A percentile compares a stretch with the other conserved stretches of the same genome.
phyloP scores from a whole-genome alignment of 2,113 vertebrate genomes.

The Brachypteracias leptosomus region DNA sequence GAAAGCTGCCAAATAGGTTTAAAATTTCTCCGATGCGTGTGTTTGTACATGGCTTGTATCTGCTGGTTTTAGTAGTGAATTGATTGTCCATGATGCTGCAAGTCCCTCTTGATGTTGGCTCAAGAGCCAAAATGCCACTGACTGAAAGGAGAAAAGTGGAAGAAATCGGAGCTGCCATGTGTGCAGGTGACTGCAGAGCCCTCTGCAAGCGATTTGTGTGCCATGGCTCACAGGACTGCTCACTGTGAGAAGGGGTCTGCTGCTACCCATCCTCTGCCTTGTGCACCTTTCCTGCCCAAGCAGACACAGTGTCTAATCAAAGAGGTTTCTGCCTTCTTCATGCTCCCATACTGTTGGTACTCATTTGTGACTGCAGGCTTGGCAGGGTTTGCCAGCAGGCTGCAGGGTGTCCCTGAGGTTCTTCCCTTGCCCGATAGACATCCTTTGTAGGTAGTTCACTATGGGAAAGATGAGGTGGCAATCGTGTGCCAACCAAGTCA shows the following conservation, averaged over 20 bases:
- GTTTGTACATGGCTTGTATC: neutral
- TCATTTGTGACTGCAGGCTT: neutral
- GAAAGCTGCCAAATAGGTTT: neutral
- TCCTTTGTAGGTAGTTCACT: neutral
- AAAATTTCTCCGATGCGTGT: neutral
- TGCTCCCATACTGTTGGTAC: neutral
- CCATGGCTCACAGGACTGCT: neutral
- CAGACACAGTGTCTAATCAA: rapidly evolving
- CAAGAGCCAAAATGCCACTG: neutral
- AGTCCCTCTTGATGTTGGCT: neutral
- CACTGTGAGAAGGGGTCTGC: neutral
- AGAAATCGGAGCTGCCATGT: neutral
- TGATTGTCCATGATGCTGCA: neutral
- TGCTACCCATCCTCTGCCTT: neutral
- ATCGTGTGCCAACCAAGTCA: neutral
- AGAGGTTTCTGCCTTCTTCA: neutral
- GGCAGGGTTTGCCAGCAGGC: neutral
- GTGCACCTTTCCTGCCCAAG: neutral
- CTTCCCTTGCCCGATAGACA: neutral
- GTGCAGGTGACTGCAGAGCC: rapidly evolving
- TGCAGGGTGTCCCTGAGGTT: neutral
- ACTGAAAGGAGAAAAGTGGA: neutral
- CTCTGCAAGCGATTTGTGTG: neutral
- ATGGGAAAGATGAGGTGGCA: neutral
- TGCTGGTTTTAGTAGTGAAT: neutral